These are phyloP conservation scores for Steinernema khuongi DNA, from an alignment of 1,140 invertebrate species.

Conservation along the genomic window DNA sequence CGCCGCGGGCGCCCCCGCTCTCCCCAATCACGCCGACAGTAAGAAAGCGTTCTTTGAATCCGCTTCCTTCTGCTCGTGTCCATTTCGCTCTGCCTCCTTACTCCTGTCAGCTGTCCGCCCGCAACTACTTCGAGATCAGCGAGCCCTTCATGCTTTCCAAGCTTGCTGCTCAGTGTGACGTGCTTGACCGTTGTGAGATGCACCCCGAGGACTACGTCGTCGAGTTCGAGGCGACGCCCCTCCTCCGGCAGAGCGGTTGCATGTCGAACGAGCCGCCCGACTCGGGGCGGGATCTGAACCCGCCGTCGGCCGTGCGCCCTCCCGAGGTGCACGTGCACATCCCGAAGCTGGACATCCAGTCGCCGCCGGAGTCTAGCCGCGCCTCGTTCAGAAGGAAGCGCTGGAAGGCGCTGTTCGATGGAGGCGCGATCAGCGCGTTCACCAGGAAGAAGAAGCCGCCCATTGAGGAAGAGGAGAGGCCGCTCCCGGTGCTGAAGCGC, in stretches of 20 bases:
- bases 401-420: slow-evolving; percentile 18
- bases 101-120: background rate
- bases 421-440: background rate
- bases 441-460: background rate
- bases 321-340: background rate
- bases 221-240: slow-evolving; percentile 27
- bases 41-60: slow-evolving; percentile 6
- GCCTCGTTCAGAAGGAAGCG: background rate
- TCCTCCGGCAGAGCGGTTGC: slow-evolving; percentile 22
- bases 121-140: slow-evolving; percentile 28
- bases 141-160: slow-evolving; percentile 50
- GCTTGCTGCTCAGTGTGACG: slow-evolving; percentile 45
- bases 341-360: background rate
- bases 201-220: slow-evolving; percentile 21
- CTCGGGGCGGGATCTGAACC: background rate
- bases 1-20: slow-evolving; percentile 1
- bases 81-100: slow-evolving; percentile 22
- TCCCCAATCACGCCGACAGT: slow-evolving; percentile 9
- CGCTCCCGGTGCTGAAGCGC: slow-evolving; percentile 44
- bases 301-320: background rate
- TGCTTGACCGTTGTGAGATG: slow-evolving; percentile 24
- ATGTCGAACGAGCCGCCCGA: slow-evolving; percentile 24
- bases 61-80: slow-evolving; percentile 18
- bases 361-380: background rate
- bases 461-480: slow-evolving; percentile 23